Evolutionary conservation across 2,113 vertebrate species (phyloP).

Genomic region (Dinomys branickii): DNA sequence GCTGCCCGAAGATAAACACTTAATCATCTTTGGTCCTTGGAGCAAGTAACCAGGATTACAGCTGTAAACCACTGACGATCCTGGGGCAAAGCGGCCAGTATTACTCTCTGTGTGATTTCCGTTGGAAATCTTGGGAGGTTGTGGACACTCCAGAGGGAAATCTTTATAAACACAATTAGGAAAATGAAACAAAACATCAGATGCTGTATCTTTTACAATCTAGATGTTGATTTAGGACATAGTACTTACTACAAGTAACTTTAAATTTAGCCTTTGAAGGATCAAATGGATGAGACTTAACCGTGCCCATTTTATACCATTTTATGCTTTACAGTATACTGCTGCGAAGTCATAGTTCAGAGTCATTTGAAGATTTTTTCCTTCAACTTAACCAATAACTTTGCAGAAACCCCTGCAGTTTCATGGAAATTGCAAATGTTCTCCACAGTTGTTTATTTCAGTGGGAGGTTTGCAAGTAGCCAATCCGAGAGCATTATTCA

Average conservation of each 20-base stretch:
- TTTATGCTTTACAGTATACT: neutral
- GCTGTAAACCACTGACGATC: conserved; percentile 79
- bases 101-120: conserved; percentile 61
- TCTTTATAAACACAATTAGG: conserved; percentile 43
- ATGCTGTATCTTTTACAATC: neutral
- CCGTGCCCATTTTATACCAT: neutral
- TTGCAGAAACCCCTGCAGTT: neutral
- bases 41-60: conserved; percentile 82
- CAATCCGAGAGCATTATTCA: neutral
- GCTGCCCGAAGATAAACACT: conserved; percentile 77
- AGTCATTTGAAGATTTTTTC: neutral
- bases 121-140: conserved; percentile 61
- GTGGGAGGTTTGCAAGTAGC: neutral
- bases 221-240: neutral
- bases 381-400: neutral
- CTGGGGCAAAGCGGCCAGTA: conserved; percentile 57
- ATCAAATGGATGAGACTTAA: neutral
- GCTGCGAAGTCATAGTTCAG: neutral
- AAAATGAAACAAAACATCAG: conserved; percentile 50
- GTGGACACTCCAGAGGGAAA: conserved; percentile 56
- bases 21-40: conserved; percentile 70
- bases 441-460: neutral
- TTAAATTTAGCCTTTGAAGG: neutral
- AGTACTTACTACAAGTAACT: neutral
- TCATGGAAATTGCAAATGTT: neutral